These are phyloP conservation scores for Streptopelia turtur DNA, from an alignment of 2,797 vertebrate genomes.

Conservation along the genomic window DNA sequence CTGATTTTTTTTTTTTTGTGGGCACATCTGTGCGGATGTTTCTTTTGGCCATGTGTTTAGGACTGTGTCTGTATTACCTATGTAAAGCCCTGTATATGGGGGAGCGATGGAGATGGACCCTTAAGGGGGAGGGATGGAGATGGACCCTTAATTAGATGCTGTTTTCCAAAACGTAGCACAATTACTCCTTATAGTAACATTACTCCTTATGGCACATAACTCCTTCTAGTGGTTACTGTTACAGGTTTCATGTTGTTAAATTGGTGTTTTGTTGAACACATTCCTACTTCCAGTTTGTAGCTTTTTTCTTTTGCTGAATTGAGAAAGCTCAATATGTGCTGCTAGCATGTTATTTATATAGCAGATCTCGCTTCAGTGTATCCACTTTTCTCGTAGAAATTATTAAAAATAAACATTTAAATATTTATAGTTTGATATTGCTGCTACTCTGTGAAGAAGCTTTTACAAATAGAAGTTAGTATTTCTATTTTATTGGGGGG, in stretches of 20 bases:
- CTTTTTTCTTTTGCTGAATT: neutral
- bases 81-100: no score
- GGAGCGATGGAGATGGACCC: no score
- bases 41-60: fast-evolving
- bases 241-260: neutral
- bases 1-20: neutral
- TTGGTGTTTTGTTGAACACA: neutral
- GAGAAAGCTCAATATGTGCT: neutral
- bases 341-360: neutral
- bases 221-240: neutral
- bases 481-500: neutral
- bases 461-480: neutral
- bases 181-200: neutral
- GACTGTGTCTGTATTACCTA: neutral
- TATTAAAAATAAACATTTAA: neutral
- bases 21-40: neutral
- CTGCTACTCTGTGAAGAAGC: neutral
- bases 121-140: neutral
- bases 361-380: neutral
- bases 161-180: neutral
- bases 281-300: neutral
- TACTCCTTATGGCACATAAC: neutral
- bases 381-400: neutral
- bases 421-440: neutral
- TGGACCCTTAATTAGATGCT: neutral